Conservation (phyloP, 2,113 vertebrate genomes). For the Cynopterus brachyotis region DNA sequence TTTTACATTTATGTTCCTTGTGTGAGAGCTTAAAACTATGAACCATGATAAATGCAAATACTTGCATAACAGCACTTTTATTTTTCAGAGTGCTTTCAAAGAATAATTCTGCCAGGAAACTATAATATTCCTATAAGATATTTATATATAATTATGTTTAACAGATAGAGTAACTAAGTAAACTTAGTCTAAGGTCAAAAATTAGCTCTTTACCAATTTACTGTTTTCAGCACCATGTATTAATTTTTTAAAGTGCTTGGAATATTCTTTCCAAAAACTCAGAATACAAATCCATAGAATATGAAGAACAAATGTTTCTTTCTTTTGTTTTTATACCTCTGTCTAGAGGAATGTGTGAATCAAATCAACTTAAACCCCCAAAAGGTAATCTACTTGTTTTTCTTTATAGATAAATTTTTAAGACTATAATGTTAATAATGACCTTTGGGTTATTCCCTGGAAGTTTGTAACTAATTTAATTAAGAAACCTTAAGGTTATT, state of each 20-base stretch:
- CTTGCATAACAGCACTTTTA: neutral
- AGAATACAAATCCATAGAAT: neutral
- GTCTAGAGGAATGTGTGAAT: neutral
- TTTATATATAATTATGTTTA: neutral
- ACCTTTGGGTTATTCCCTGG: conserved; percentile 37
- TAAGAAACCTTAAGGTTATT: conserved; percentile 35
- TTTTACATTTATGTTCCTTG: neutral
- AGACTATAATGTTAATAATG: neutral
- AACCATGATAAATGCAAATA: neutral
- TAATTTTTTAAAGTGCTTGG: neutral
- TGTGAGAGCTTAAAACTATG: neutral
- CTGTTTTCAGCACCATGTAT: neutral
- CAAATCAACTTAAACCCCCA: neutral
- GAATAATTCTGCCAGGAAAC: neutral
- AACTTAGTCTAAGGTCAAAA: neutral
- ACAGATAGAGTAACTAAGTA: neutral
- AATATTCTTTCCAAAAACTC: neutral
- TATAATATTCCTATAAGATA: neutral
- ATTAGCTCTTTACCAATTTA: neutral
- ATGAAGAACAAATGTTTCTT: neutral
- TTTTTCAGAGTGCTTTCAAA: neutral
- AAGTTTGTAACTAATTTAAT: conserved; percentile 36
- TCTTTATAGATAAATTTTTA: neutral
- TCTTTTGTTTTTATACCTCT: neutral
- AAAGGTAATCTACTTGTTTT: conserved; percentile 15